Conservation (phyloP, 2,797 vertebrate genomes). For the Lepus oiostolus region DNA sequence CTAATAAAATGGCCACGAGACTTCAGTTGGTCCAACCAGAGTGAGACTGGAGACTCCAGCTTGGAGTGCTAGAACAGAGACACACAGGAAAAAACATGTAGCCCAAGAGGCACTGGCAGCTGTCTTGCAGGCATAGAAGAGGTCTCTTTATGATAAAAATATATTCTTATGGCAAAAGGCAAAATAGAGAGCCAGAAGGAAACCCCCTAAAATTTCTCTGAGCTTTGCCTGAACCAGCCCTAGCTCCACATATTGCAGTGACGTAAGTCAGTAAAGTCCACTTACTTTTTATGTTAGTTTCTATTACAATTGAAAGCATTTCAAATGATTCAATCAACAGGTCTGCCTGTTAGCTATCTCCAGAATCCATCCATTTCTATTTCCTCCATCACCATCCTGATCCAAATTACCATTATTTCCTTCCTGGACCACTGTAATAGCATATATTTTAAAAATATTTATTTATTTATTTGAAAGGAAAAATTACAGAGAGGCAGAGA, state of each 20-base stretch:
- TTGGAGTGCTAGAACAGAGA: not conserved
- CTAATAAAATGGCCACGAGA: not conserved
- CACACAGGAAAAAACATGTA: not conserved
- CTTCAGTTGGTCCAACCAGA: not conserved
- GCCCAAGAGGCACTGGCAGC: not conserved
- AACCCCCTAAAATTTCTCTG: not conserved
- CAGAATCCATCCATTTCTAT: constrained; percentile 11
- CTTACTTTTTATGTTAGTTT: constrained; percentile 11
- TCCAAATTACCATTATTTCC: not conserved
- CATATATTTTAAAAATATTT: too few species aligned
- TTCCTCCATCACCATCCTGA: not conserved
- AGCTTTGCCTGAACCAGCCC: constrained; percentile 2
- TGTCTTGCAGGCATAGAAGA: not conserved
- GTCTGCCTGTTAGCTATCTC: not conserved
- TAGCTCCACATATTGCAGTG: not conserved
- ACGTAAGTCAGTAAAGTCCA: not conserved
- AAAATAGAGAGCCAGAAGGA: constrained; percentile 3
- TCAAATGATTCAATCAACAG: not conserved
- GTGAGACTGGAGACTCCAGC: not conserved
- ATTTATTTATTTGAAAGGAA: too few species aligned
- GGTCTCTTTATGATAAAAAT: not conserved
- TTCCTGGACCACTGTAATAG: not conserved
- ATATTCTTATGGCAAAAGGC: not conserved
- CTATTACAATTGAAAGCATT: constrained; percentile 33
- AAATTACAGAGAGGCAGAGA: too few species aligned